Conservation (phyloP, 2,797 vertebrate species). For the Margarornis squamiger region DNA sequence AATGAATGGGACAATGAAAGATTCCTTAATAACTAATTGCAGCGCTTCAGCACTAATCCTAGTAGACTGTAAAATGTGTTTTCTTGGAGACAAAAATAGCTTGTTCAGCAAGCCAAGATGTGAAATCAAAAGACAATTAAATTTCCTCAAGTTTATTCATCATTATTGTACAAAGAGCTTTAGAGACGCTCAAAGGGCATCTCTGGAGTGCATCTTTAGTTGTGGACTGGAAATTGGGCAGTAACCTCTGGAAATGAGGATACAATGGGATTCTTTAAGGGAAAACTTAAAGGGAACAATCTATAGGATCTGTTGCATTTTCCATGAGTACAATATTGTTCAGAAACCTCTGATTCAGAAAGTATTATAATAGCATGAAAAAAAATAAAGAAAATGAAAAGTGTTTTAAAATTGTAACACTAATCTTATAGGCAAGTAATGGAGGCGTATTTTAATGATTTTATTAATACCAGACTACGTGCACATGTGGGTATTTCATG, state of each 20-base stretch:
- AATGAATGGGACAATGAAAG: not conserved
- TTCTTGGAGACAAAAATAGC: not conserved
- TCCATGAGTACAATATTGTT: rapidly evolving
- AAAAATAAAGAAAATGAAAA: not conserved
- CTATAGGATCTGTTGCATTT: not conserved
- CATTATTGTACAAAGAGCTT: not conserved
- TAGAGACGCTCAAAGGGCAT: not conserved
- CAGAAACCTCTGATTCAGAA: not conserved
- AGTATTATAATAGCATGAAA: not conserved
- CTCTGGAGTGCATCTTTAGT: not conserved
- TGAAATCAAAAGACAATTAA: not conserved
- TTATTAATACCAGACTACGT: not conserved
- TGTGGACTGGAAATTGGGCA: not conserved
- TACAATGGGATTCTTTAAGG: not conserved
- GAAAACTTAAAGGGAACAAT: not conserved
- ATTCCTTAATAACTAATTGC: not conserved
- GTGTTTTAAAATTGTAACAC: not conserved
- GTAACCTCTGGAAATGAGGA: not conserved
- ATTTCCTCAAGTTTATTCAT: not conserved
- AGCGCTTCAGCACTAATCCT: not conserved
- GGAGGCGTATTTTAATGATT: not conserved
- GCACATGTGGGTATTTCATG: not conserved
- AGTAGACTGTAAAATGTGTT: not conserved
- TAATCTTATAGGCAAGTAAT: not conserved
- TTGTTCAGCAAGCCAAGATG: not conserved